Evolutionary conservation across 2,113 vertebrate genomes (phyloP), one percentile per base, ranked within the genome.

Genomic region (Megaceryle torquata): DNA sequence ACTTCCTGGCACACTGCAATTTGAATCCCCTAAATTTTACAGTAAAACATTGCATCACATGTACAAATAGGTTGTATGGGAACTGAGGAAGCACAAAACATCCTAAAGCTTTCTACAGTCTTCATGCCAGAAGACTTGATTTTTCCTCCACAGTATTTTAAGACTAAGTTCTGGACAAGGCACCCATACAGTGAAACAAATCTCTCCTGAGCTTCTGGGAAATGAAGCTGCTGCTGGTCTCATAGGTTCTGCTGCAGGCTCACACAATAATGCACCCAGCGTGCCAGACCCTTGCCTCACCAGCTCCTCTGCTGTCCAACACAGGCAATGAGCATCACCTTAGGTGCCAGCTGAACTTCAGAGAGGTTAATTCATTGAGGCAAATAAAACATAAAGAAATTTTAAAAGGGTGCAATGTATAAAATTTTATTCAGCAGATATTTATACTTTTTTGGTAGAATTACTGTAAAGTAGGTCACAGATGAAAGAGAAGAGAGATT

Each of bases 251-350:
- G 33, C 48, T 59, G 22, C 35, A 50, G 33, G 56, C 29, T 64
- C 1, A 0, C 19, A 4, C 1, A 20, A 20, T 39, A 60, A 77
- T 1, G 1, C 33, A 29, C 22, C 37, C 18, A 8, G 15, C 1
- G 1, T 31, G 28, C 9, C 59, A 46, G 33, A 50, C 16, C 13
- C 31, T 29, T 22, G 44, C 3, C 25, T 54, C 19, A 25, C 14
- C 46, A 17, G n/a, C 15, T 54, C 70, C 65, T 79, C 41, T 21
- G 33, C 6, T 82, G 59, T 33, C 60, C 17, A 21, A 48, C 67
- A 65, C 11, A 11, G n/a, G 29, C 15, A 7, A 53, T 7, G 10
- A 65, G 11, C 53, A 31, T 37, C 17, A 65, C 24, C 25, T 56
- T 25, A 44, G 16, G 13, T 74, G 41, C 21, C 80, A 78, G 70